Conservation (phyloP, 2,888 invertebrate genomes). For the Ferrisia virgata region DNA sequence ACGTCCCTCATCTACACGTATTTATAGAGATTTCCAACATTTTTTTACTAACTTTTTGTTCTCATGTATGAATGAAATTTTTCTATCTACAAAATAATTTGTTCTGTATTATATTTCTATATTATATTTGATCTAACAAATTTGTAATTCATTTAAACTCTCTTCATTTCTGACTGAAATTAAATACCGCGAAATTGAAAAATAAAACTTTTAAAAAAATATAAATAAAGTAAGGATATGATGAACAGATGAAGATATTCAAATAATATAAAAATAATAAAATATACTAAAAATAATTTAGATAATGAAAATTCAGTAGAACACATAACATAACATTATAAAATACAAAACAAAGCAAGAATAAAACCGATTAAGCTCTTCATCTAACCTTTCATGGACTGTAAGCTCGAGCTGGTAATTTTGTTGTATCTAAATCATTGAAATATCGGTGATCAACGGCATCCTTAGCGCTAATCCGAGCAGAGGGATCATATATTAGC, state of each 20-base stretch:
- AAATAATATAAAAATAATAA: not conserved
- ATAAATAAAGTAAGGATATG: not conserved
- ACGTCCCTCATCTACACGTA: not conserved
- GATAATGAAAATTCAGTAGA: not conserved
- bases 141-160: not conserved
- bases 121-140: not conserved
- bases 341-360: not conserved
- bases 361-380: not conserved
- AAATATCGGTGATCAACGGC: slow-evolving; percentile 60
- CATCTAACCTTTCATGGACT: slow-evolving; percentile 5
- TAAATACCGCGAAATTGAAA: not conserved
- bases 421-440: slow-evolving; percentile 55
- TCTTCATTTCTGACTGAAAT: not conserved
- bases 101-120: not conserved
- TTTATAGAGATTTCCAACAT: not conserved
- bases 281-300: not conserved
- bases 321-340: not conserved
- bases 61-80: not conserved
- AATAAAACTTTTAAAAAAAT: not conserved
- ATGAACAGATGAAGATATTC: not conserved
- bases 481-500: slow-evolving; percentile 59
- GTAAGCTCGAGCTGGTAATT: slow-evolving; percentile 54
- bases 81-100: not conserved
- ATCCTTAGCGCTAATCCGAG: slow-evolving; percentile 57
- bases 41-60: not conserved